A percentile compares a stretch with the other conserved stretches of the same genome.
These are phyloP conservation scores for Illadopsis cleaveri DNA, from an alignment of 2,113 vertebrate species.

Conservation along the genomic window DNA sequence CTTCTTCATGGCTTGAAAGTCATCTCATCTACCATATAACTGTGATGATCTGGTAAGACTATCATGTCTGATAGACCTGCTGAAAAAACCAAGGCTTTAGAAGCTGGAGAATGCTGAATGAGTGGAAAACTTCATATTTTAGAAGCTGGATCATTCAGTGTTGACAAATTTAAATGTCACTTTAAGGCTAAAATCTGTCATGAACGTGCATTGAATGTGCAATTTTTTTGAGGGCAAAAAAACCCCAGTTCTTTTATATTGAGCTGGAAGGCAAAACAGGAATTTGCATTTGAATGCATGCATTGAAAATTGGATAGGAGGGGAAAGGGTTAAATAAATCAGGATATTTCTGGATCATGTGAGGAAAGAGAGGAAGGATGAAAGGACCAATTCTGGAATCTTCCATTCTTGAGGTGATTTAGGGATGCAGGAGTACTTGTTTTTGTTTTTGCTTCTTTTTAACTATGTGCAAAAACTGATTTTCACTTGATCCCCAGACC, in stretches of 20 bases:
- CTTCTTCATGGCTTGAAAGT: not conserved
- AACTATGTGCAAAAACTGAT: not conserved
- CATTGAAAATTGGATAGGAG: not conserved
- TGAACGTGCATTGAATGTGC: fast-evolving
- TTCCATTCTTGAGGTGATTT: not conserved
- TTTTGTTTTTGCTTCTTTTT: not conserved
- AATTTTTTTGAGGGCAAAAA: not conserved
- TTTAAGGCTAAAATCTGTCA: not conserved
- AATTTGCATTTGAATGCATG: not conserved
- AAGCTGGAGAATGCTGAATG: not conserved
- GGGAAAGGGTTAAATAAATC: not conserved
- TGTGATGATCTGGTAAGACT: not conserved
- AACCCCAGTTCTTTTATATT: not conserved
- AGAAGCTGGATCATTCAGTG: not conserved
- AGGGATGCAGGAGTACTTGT: not conserved
- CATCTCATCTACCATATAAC: not conserved
- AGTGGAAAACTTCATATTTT: not conserved
- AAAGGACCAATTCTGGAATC: not conserved
- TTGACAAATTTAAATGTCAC: not conserved
- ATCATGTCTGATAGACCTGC: not conserved
- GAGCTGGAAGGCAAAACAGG: not conserved
- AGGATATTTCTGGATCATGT: not conserved
- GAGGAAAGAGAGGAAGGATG: not conserved
- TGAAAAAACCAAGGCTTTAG: not conserved
- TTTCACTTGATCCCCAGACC: not conserved